Conservation (phyloP, 2,113 vertebrate genomes). For the Rhagologus leucostigma region DNA sequence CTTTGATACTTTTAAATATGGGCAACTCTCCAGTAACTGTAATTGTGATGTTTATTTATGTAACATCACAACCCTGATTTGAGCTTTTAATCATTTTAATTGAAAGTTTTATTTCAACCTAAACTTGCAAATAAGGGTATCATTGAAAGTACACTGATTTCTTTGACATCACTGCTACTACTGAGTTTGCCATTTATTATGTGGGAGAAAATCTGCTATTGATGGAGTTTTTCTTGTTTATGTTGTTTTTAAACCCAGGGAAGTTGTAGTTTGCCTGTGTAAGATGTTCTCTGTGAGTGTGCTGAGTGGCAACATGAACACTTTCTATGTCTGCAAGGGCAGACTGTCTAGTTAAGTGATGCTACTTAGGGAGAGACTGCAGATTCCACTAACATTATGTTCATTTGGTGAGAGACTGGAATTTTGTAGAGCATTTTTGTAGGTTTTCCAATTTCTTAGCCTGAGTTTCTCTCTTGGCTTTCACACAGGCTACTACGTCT, state of each 20-base stretch:
- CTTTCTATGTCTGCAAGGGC: background rate
- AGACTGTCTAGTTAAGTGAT: background rate
- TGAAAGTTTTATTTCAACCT: constrained; percentile 27
- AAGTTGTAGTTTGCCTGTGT: background rate
- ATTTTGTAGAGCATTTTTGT: background rate
- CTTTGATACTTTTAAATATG: constrained; percentile 39
- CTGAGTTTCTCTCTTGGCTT: background rate
- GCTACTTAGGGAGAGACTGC: background rate
- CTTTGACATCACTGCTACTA: background rate
- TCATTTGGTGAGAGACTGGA: background rate
- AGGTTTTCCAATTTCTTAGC: background rate
- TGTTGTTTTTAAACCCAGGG: background rate
- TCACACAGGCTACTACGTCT: background rate
- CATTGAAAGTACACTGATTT: background rate
- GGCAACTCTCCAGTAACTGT: constrained; percentile 15
- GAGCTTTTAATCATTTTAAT: constrained; percentile 57
- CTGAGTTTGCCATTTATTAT: background rate
- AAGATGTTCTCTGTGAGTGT: background rate
- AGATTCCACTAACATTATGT: background rate
- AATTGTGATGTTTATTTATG: constrained; percentile 31
- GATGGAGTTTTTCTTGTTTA: background rate
- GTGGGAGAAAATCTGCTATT: background rate
- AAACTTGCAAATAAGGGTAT: background rate
- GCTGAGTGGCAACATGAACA: background rate
- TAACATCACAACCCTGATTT: background rate